Conservation (phyloP, 2,888 invertebrate species). For the Heliconius aoede region DNA sequence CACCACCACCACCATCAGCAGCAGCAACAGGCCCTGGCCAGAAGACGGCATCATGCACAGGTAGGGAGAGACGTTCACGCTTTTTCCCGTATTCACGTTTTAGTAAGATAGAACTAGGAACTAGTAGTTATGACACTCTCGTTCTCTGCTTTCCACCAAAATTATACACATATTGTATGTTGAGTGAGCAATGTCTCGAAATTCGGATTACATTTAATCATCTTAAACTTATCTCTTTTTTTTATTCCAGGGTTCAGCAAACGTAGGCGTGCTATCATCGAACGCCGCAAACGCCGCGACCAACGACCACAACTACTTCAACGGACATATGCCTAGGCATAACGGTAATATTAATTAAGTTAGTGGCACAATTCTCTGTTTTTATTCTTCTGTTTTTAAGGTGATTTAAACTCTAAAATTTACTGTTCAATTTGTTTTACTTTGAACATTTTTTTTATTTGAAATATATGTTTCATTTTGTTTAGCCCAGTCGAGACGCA, state of each 20-base stretch:
- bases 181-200: too few species aligned
- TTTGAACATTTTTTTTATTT: too few species aligned
- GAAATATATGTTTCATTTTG: too few species aligned
- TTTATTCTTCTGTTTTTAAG: background rate
- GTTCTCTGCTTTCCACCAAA: too few species aligned
- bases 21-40: constrained; percentile 48
- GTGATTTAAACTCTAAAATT: too few species aligned
- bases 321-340: constrained; percentile 41
- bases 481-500: background rate
- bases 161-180: too few species aligned
- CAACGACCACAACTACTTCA: constrained; percentile 69
- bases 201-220: too few species aligned
- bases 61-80: background rate
- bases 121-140: background rate
- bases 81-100: background rate
- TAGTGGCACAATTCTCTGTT: constrained; percentile 53
- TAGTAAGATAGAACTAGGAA: too few species aligned
- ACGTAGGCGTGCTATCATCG: constrained; percentile 37
- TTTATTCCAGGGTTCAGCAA: constrained; percentile 50
- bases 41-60: constrained; percentile 45
- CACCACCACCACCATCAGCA: constrained; percentile 56
- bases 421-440: too few species aligned
- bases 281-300: constrained; percentile 52
- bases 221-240: background rate
- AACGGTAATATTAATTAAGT: constrained; percentile 30